phyloP scores from a whole-genome alignment of 2,113 vertebrate species.

The Sturnus vulgaris region DNA sequence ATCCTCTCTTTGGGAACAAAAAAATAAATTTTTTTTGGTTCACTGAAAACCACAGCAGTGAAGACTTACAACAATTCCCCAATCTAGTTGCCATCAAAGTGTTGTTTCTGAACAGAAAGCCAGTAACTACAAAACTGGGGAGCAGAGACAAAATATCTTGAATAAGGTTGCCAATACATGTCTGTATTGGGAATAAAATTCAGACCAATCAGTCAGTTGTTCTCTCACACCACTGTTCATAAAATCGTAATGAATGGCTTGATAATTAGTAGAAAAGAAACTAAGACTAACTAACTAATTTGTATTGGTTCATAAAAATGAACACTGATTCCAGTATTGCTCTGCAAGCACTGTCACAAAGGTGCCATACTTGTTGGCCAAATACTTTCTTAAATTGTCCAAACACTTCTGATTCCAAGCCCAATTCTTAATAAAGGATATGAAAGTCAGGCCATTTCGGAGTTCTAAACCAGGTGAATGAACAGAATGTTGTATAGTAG shows the following conservation, averaged over 20 bases:
- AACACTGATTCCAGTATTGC: background rate
- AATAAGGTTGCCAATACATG: background rate
- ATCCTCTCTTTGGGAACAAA: background rate
- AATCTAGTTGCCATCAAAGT: background rate
- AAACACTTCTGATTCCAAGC: background rate
- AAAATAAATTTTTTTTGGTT: background rate
- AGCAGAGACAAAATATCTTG: background rate
- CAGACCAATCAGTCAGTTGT: background rate
- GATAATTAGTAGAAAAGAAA: background rate
- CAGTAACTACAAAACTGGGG: background rate
- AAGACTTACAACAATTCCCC: background rate
- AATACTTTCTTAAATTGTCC: background rate
- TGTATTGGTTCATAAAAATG: background rate
- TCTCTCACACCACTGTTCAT: background rate
- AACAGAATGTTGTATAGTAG: background rate
- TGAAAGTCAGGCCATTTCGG: background rate
- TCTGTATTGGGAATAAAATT: background rate
- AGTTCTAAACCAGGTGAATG: background rate
- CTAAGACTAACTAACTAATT: background rate
- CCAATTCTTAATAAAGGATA: background rate
- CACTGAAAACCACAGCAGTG: background rate
- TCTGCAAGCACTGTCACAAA: background rate
- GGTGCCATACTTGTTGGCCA: background rate
- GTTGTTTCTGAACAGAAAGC: background rate
- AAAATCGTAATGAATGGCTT: background rate